These are phyloP conservation scores for Mugil cephalus DNA, from an alignment of 2,113 vertebrate species.

Conservation along the genomic window DNA sequence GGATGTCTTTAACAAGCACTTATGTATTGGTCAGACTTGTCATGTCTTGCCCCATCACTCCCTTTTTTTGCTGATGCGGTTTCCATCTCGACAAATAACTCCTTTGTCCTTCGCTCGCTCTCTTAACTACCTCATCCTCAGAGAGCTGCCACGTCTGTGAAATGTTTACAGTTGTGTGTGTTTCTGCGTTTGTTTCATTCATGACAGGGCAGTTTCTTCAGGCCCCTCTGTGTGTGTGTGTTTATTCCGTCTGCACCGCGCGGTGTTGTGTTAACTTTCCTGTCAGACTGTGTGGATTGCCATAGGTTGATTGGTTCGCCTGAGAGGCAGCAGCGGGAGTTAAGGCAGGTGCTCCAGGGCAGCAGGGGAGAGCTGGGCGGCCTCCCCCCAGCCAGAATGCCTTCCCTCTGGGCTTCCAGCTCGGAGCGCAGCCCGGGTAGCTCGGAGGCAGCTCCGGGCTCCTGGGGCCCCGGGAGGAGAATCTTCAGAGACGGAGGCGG, in stretches of 20 bases:
- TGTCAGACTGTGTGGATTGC: conserved; percentile 55
- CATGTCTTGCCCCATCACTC: background rate
- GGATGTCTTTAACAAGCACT: background rate
- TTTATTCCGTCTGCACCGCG: conserved; percentile 10
- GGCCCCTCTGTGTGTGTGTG: conserved; percentile 18
- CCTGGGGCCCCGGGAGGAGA: conserved; percentile 48
- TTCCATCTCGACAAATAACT: background rate
- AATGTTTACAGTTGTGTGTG: conserved; percentile 51
- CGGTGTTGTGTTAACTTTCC: conserved; percentile 35
- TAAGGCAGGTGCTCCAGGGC: conserved; percentile 64
- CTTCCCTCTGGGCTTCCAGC: conserved; percentile 66
- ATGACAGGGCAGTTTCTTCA: conserved; percentile 28
- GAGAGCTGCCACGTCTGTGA: conserved; percentile 44
- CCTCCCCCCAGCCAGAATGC: conserved; percentile 45
- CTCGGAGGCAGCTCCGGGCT: conserved; percentile 64
- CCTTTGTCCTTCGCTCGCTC: background rate
- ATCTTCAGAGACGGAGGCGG: conserved; percentile 33
- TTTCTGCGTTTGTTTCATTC: conserved; percentile 55
- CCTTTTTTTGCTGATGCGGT: background rate
- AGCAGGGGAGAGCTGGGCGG: conserved; percentile 29
- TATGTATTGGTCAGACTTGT: background rate
- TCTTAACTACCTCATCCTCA: conserved; percentile 34
- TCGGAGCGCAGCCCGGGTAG: conserved; percentile 61
- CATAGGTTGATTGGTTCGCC: conserved; percentile 62
- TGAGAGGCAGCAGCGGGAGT: conserved; percentile 60